Percentiles rank a stretch among this genome's conserved stretches.
Evolutionary conservation across 1,140 invertebrate genomes (phyloP).

Genomic region (Parasteatoda tepidariorum): DNA sequence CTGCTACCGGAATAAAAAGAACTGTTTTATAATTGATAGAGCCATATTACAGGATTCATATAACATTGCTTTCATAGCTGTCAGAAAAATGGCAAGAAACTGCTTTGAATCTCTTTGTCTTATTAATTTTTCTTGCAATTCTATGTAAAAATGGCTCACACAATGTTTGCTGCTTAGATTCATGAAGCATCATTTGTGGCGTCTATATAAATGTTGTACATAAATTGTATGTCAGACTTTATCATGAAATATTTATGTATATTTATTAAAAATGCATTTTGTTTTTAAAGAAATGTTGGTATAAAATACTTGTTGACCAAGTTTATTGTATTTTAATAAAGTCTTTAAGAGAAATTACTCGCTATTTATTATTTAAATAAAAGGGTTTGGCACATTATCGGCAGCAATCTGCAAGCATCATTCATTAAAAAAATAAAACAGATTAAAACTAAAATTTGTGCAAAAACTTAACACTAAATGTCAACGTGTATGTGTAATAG

Average conservation of each 20-base stretch:
- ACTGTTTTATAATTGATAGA: conserved; percentile 5
- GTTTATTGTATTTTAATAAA: conserved; percentile 60
- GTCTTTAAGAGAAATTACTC: conserved; percentile 15
- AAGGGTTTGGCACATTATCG: no score
- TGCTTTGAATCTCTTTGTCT: no score
- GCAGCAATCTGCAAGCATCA: no score
- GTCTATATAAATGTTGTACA: conserved; percentile 54
- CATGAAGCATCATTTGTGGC: conserved; percentile 4
- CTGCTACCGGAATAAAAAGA: conserved; percentile 10
- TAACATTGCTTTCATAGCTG: no score
- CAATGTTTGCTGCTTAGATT: not conserved
- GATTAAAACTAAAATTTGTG: no score
- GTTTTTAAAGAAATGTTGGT: conserved; percentile 56
- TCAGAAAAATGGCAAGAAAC: no score
- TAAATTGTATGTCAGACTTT: conserved; percentile 43
- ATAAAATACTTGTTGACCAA: conserved; percentile 61
- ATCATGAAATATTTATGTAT: conserved; percentile 58
- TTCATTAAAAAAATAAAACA: no score
- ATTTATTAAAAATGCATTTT: conserved; percentile 53
- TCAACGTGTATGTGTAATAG: no score
- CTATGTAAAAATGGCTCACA: not conserved
- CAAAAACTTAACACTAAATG: no score
- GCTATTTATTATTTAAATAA: not conserved
- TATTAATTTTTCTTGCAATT: not conserved
- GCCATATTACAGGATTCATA: no score